Base-by-base conservation (phyloP, 1,140 invertebrate species). In the Cotesia vestalis region DNA sequence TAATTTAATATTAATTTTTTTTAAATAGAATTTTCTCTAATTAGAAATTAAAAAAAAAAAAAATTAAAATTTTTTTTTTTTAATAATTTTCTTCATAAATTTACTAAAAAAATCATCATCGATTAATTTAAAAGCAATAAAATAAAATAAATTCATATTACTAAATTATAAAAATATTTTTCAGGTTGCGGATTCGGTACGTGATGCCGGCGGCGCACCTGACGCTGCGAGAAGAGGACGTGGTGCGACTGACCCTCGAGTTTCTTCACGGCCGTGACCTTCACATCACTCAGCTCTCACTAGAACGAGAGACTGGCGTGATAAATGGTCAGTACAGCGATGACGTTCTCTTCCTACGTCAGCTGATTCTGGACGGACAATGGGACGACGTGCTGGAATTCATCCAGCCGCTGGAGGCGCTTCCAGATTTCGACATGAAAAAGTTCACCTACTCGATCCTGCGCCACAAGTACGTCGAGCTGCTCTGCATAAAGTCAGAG, bases 331-430 rank as follows among this genome's bases (percentile, higher is more conserved):
- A 95, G 86, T 91, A 93, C 89, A 87, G 96, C 35, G 94, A 98
- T 83, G 98, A 99, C 84, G 91, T 97, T 0, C 89, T 99, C 0
- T 99, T 98, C 83, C 88, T 99, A 3, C 90, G 98, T 11, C 96
- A 95, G 85, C 89, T 99, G 9, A 97, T 99, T 76, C 89, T 99
- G 9, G 97, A 99, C 86, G 98, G 98, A 34, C 96, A 98, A 87
- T 99, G 97, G 97, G 97, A 99, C 86, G 96, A 98, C 85, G 96
- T 95, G 1, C 87, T 98, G 14, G 96, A 98, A 80, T 99, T 99
- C 85, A 94, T 99, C 66, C 95, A 98, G 86, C 97, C 97, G 0
- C 87, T 99, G n/a, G 93, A 95, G 84, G 90, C 91, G 2, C 85
- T 96, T 0, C 92, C 91, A 75, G 89, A 91, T 40, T 96, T 95